Conservation (phyloP, 2,888 invertebrate species). For the Stenurella melanura region DNA sequence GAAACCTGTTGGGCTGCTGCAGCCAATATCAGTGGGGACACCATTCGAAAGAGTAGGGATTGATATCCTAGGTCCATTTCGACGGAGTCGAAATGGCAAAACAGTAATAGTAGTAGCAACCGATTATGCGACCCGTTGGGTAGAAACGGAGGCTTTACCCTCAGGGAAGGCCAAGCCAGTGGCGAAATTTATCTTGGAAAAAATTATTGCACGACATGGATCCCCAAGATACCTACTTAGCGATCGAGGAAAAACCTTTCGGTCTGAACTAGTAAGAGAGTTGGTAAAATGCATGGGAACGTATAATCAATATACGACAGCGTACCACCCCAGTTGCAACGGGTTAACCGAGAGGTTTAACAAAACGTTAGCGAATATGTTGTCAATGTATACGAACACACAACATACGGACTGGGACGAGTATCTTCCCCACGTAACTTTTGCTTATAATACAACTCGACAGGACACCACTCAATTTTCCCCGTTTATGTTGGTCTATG, state of each 20-base stretch:
- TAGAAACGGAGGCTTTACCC: conserved; percentile 51
- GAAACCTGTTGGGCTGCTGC: conserved; percentile 51
- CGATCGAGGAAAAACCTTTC: conserved; percentile 42
- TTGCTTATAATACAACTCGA: conserved; percentile 55
- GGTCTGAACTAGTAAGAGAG: conserved; percentile 50
- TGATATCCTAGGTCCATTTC: conserved; percentile 33
- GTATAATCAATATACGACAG: conserved; percentile 27
- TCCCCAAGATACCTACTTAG: conserved; percentile 41
- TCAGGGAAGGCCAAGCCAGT: conserved; percentile 54
- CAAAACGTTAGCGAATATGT: conserved; percentile 54
- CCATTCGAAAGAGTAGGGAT: conserved; percentile 49
- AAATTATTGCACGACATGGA: conserved; percentile 49
- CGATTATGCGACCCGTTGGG: conserved; percentile 46
- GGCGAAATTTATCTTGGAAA: conserved; percentile 52
- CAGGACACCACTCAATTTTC: conserved; percentile 56
- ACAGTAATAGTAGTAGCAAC: no score
- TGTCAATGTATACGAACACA: conserved; percentile 48
- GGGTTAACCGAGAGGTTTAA: conserved; percentile 57
- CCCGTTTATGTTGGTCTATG: conserved; percentile 55
- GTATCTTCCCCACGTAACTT: conserved; percentile 50
- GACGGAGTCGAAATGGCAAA: no score
- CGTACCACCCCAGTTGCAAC: conserved; percentile 29
- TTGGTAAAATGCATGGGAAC: conserved; percentile 54
- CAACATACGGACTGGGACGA: conserved; percentile 28
- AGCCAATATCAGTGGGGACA: conserved; percentile 43